Base-by-base conservation (phyloP, 2,113 vertebrate genomes). In the Okapia johnstoni region DNA sequence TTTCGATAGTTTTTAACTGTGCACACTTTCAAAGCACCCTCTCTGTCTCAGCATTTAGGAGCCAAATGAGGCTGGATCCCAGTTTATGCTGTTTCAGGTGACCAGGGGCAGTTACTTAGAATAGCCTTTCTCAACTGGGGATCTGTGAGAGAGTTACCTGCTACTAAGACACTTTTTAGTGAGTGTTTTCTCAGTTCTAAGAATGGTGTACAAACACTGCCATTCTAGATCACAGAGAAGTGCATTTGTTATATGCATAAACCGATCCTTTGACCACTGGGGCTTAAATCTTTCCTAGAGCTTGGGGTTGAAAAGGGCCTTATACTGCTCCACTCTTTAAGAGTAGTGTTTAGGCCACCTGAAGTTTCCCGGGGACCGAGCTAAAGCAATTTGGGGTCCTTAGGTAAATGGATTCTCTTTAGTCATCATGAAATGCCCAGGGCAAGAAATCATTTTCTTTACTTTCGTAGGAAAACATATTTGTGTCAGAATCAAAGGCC, bases 21-120 rank as follows among this genome's bases (percentile, higher is more conserved):
- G 33, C 85, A 84, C 58, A 63, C 93, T 90, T 96, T 98, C 93
- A 94, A 80, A 96, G 94, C 70, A 58, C 36, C 77, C 86, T 52
- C 85, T 96, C 97, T 70, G 80, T 97, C 98, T 98, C 94, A 58
- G 96, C 88, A 95, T 94, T 30, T 90, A 85, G 80, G 90, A 77
- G 84, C 94, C 95, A 96, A 96, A 81, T 86, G 40, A 79, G 9
- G 85, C 98, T 96, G 93, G 96, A 93, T 90, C 15, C 10, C 57
- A 57, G 79, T 88, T 94, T 25, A 36, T 57, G 14, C 25, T 60
- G 5, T 6, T 88, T 87, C 33, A 36, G 54, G 63, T 81, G 60
- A 50, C 93, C 14, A 40, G 88, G 79, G 66, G 48, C 61, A 95
- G 48, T 90, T 88, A 33, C 54, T 73, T 92, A 89, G 63, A 89